These are phyloP conservation scores for Scrobipalpa costella DNA, from an alignment of 2,888 invertebrate species.

Conservation along the genomic window DNA sequence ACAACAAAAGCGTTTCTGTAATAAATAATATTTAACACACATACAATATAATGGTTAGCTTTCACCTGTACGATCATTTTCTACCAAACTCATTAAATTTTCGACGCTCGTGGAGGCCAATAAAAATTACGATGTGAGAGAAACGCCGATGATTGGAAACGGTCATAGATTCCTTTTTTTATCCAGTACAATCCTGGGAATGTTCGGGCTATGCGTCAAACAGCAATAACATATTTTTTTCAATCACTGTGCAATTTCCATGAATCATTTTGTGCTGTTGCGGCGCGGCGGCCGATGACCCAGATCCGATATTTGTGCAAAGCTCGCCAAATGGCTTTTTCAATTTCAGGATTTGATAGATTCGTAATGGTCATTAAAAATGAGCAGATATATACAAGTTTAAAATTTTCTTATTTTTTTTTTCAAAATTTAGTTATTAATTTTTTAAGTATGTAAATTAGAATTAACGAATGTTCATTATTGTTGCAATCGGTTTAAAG, in stretches of 20 bases:
- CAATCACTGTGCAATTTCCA: slow-evolving; percentile 77
- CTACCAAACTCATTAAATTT: not conserved
- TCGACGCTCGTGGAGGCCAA: not conserved
- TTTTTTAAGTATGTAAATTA: no score
- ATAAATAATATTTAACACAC: no score
- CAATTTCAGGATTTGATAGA: slow-evolving; percentile 41
- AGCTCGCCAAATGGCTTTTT: slow-evolving; percentile 56
- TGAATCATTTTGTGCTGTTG: slow-evolving; percentile 69
- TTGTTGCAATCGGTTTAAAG: slow-evolving; percentile 28
- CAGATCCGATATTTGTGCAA: slow-evolving; percentile 68
- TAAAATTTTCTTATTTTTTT: slow-evolving; percentile 39
- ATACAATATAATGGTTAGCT: not conserved
- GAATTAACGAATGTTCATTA: no score
- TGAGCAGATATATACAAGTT: slow-evolving; percentile 56
- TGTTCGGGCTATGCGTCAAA: slow-evolving; percentile 69
- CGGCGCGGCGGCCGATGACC: slow-evolving; percentile 46
- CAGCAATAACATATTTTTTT: slow-evolving; percentile 77
- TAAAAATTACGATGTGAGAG: not conserved
- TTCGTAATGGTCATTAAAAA: slow-evolving; percentile 30
- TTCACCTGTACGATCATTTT: not conserved
- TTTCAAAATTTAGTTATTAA: no score
- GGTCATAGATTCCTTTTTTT: slow-evolving; percentile 37
- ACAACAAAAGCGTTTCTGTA: no score
- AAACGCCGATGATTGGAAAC: slow-evolving; percentile 31
- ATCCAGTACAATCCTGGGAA: slow-evolving; percentile 49